phyloP scores from a whole-genome alignment of 2,888 invertebrate species.

The Heliconius ismenius region DNA sequence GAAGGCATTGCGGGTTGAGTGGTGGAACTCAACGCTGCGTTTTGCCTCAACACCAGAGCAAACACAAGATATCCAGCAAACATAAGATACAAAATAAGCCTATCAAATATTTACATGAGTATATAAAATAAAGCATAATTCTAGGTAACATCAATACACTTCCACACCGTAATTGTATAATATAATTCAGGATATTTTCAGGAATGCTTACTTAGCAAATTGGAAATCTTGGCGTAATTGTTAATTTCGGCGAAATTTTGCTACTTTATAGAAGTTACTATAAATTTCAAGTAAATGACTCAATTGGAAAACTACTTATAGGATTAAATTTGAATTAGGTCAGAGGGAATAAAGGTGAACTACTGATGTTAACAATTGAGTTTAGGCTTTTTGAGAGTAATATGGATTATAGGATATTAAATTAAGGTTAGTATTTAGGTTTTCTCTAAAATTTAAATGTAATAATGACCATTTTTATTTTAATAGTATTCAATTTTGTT shows the following conservation, averaged over 20 bases:
- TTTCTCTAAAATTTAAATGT: no score
- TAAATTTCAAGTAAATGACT: background rate
- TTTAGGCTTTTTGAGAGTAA: background rate
- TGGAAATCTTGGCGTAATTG: background rate
- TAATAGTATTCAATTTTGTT: no score
- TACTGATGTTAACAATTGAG: background rate
- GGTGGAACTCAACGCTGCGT: no score
- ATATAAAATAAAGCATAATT: background rate
- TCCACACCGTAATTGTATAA: background rate
- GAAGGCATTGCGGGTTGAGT: no score
- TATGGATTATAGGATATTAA: background rate
- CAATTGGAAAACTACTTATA: conserved; percentile 1
- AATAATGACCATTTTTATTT: no score
- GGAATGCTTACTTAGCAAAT: background rate
- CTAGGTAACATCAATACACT: background rate
- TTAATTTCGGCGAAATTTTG: background rate
- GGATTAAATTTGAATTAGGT: conserved; percentile 1
- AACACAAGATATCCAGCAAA: background rate
- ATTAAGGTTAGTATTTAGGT: background rate
- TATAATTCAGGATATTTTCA: background rate
- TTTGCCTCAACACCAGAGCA: background rate
- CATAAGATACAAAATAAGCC: background rate
- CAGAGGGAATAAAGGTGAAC: background rate
- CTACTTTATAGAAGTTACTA: background rate
- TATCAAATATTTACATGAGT: background rate